Percentiles rank a stretch among this genome's conserved stretches.
These are phyloP conservation scores for Acanthosoma haemorrhoidale DNA, from an alignment of 2,888 invertebrate species.

Conservation along the genomic window DNA sequence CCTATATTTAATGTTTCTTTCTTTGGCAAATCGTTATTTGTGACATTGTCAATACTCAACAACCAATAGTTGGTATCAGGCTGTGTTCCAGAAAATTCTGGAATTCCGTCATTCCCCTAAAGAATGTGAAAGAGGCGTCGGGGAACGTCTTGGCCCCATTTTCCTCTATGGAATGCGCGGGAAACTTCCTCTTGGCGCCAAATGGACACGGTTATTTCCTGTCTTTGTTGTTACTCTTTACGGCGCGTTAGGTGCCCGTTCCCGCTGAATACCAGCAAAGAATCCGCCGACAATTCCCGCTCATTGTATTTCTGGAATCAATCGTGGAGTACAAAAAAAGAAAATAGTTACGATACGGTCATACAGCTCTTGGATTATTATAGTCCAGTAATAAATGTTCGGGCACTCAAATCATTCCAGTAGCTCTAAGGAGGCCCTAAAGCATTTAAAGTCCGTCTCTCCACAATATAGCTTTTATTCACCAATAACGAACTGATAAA, in stretches of 20 bases:
- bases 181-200: background rate
- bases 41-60: too few species aligned
- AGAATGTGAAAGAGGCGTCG: background rate
- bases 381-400: too few species aligned
- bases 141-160: background rate
- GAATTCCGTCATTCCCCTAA: conserved; percentile 1
- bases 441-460: too few species aligned
- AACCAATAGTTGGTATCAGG: too few species aligned
- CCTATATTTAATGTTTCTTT: too few species aligned
- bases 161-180: background rate
- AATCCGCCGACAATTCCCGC: too few species aligned
- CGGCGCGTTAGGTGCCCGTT: conserved; percentile 9
- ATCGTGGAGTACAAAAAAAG: background rate
- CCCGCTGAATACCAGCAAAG: background rate
- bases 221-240: background rate
- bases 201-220: background rate
- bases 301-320: conserved; percentile 1
- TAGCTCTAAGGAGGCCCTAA: too few species aligned
- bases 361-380: too few species aligned
- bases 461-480: too few species aligned
- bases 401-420: too few species aligned
- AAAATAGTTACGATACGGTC: background rate
- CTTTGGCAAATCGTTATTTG: too few species aligned
- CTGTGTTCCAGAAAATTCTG: background rate
- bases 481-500: too few species aligned